Evolutionary conservation across 2,113 vertebrate genomes (phyloP).

Genomic region (Neodontobutis hainanensis): DNA sequence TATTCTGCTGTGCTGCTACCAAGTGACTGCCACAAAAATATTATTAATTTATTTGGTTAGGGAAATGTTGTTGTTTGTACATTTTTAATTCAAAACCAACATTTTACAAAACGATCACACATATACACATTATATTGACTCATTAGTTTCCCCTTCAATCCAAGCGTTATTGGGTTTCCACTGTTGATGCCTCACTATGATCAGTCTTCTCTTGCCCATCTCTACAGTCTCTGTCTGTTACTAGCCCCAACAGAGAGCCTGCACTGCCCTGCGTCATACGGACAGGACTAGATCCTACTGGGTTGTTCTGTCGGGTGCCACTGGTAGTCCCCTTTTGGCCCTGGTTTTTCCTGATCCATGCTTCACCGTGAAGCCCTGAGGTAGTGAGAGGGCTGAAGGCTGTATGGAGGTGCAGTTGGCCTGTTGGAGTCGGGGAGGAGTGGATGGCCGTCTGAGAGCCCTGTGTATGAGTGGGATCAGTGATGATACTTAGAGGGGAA

Average conservation of each 20-base stretch:
- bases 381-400: constrained; percentile 61
- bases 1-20: too few relatives aligned
- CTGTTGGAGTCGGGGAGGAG: constrained; percentile 50
- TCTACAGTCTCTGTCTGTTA: constrained; percentile 29
- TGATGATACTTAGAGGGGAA: constrained; percentile 49
- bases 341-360: constrained; percentile 25
- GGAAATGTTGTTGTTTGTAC: too few relatives aligned
- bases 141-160: constrained; percentile 44
- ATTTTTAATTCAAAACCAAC: neutral
- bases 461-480: constrained; percentile 51
- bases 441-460: constrained; percentile 64
- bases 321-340: constrained; percentile 24
- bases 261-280: constrained; percentile 35
- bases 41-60: too few relatives aligned
- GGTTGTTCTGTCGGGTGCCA: constrained; percentile 63
- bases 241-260: constrained; percentile 38
- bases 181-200: constrained; percentile 15
- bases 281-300: constrained; percentile 56
- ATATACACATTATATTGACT: neutral
- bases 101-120: neutral
- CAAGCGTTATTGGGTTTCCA: constrained; percentile 38
- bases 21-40: too few relatives aligned
- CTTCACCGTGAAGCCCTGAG: constrained; percentile 37
- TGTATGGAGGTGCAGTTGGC: constrained; percentile 63
- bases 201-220: constrained; percentile 41